Percentiles rank a stretch among this genome's conserved stretches.
Conservation (phyloP, 2,113 vertebrate species). For the Daboia siamensis region DNA sequence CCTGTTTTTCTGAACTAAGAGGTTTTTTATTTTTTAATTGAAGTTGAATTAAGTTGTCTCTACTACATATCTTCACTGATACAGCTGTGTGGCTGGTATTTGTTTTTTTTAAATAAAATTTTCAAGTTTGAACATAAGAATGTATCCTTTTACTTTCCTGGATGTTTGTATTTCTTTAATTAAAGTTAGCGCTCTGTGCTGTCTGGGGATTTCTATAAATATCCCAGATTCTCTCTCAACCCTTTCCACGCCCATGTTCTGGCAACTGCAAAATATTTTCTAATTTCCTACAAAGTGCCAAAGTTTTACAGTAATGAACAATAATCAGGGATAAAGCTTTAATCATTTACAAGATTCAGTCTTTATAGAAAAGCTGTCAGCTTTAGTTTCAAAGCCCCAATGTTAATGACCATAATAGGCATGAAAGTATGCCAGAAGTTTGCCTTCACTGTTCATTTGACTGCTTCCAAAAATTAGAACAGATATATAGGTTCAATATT, state of each 20-base stretch:
- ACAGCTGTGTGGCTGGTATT: neutral
- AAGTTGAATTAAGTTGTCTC: neutral
- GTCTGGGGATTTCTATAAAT: neutral
- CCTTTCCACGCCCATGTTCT: neutral
- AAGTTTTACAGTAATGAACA: conserved; percentile 11
- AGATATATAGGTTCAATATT: neutral
- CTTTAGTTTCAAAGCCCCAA: conserved; percentile 16
- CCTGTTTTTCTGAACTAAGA: neutral
- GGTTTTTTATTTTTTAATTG: neutral
- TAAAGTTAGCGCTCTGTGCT: neutral
- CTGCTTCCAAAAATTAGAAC: conserved; percentile 1
- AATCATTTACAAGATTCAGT: conserved; percentile 7
- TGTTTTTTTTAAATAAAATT: neutral
- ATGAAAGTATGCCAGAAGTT: neutral
- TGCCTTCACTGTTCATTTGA: neutral
- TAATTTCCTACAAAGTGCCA: neutral
- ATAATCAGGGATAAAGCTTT: conserved; percentile 1
- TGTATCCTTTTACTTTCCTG: neutral
- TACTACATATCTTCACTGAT: neutral
- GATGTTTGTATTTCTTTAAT: neutral
- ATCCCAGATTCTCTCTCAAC: neutral
- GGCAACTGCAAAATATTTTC: neutral
- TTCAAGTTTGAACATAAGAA: neutral
- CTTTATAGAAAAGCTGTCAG: neutral
- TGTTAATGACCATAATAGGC: conserved; percentile 22